Evolutionary conservation across 2,113 vertebrate genomes (phyloP).

Genomic region (Lathamus discolor): DNA sequence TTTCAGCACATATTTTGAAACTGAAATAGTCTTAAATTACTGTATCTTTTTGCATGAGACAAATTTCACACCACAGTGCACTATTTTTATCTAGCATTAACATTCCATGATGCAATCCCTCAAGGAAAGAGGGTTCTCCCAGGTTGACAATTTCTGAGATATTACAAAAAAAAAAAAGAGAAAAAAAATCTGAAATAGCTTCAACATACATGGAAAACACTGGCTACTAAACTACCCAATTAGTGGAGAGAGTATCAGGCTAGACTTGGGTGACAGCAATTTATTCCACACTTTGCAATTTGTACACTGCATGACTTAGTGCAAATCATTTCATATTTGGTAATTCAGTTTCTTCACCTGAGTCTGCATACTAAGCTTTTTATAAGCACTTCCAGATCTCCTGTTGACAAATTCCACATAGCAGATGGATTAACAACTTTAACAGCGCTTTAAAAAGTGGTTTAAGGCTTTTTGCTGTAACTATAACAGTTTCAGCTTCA

Average conservation of each 20-base stretch:
- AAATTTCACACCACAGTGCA: conserved; percentile 1
- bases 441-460: neutral
- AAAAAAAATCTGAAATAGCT: neutral
- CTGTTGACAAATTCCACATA: neutral
- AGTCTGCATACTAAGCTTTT: neutral
- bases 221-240: neutral
- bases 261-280: neutral
- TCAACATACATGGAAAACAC: neutral
- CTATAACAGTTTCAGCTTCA: neutral
- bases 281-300: neutral
- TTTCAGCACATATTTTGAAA: conserved; percentile 19
- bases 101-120: neutral
- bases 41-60: neutral
- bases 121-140: neutral
- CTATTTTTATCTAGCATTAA: conserved; percentile 45
- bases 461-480: neutral
- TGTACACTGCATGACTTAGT: neutral
- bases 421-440: neutral
- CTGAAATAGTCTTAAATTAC: neutral
- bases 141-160: neutral
- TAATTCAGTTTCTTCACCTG: neutral
- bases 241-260: neutral
- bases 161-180: neutral
- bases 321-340: neutral
- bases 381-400: neutral